Conservation (phyloP, 2,888 invertebrate genomes). For the Eristalis intricaria region DNA sequence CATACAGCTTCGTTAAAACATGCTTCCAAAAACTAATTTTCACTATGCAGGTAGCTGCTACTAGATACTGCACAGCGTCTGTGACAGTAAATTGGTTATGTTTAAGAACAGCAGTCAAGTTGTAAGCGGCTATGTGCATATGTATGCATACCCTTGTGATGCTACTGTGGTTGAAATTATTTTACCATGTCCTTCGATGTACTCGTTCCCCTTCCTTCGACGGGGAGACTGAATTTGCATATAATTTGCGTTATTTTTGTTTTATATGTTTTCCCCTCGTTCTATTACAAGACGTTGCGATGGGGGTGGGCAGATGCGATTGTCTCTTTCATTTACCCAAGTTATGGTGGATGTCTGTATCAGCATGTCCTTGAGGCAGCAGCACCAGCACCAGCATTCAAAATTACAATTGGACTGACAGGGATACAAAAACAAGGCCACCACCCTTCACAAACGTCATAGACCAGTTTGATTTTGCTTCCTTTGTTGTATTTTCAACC, state of each 20-base stretch:
- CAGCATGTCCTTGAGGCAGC: slow-evolving; percentile 12
- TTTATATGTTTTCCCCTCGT: slow-evolving; percentile 73
- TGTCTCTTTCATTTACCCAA: slow-evolving; percentile 8
- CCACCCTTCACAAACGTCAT: slow-evolving; percentile 46
- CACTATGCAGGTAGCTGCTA: slow-evolving; percentile 1
- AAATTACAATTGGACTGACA: slow-evolving; percentile 5
- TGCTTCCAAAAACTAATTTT: neutral
- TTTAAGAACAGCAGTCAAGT: neutral
- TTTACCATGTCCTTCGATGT: slow-evolving; percentile 44
- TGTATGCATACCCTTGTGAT: slow-evolving; percentile 2
- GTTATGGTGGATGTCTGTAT: slow-evolving; percentile 8
- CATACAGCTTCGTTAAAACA: neutral
- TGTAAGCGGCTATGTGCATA: neutral
- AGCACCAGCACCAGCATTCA: slow-evolving; percentile 4
- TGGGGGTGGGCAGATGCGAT: slow-evolving; percentile 21
- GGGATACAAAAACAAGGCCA: slow-evolving; percentile 34
- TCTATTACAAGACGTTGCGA: neutral
- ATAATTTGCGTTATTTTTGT: slow-evolving; percentile 78
- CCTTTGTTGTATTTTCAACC: slow-evolving; percentile 42
- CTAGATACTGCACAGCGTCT: neutral
- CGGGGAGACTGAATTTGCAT: slow-evolving; percentile 79
- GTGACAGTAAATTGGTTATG: slow-evolving; percentile 12
- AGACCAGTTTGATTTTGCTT: slow-evolving; percentile 52
- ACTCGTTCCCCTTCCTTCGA: slow-evolving; percentile 30
- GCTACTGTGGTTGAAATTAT: slow-evolving; percentile 41